Percentiles rank a stretch among this genome's conserved stretches.
Evolutionary conservation across 1,140 invertebrate species (phyloP).

Genomic region (Psilanteris sp.): DNA sequence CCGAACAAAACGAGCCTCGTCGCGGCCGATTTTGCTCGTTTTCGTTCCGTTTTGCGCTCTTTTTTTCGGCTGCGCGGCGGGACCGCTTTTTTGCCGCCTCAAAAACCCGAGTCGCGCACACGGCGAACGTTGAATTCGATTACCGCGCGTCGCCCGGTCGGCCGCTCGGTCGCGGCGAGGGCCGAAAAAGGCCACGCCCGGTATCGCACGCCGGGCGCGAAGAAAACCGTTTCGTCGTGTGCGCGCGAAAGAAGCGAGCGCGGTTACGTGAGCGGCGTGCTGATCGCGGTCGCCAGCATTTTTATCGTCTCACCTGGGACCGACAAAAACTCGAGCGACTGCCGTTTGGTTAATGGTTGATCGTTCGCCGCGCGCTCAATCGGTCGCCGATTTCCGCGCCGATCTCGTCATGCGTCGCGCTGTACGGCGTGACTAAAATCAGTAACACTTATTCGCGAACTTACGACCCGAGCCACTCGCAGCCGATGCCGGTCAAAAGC

Average conservation of each 20-base stretch:
- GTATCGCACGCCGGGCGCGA: constrained; percentile 69
- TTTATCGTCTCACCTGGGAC: constrained; percentile 70
- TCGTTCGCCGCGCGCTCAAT: too few relatives aligned
- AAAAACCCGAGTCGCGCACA: constrained; percentile 9
- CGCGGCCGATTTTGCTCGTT: constrained; percentile 41
- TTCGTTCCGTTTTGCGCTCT: constrained; percentile 24
- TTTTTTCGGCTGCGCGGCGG: constrained; percentile 14
- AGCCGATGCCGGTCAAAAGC: too few relatives aligned
- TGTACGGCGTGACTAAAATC: too few relatives aligned
- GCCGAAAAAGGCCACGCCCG: constrained; percentile 1
- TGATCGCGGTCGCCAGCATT: constrained; percentile 44
- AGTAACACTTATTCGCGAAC: too few relatives aligned
- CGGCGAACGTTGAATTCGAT: constrained; percentile 31
- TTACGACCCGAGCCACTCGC: too few relatives aligned
- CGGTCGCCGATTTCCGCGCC: too few relatives aligned
- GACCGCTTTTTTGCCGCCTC: constrained; percentile 16
- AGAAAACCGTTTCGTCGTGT: constrained; percentile 73
- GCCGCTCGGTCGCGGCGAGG: too few relatives aligned
- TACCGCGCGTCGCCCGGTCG: too few relatives aligned
- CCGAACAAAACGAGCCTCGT: constrained; percentile 59
- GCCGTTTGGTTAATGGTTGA: too few relatives aligned
- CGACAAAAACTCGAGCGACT: constrained; percentile 3
- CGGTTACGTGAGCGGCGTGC: constrained; percentile 72
- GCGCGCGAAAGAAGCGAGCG: constrained; percentile 70
- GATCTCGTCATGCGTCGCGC: too few relatives aligned